Evolutionary conservation across 1,140 invertebrate genomes (phyloP).

Genomic region (Drosophila lacertosa): DNA sequence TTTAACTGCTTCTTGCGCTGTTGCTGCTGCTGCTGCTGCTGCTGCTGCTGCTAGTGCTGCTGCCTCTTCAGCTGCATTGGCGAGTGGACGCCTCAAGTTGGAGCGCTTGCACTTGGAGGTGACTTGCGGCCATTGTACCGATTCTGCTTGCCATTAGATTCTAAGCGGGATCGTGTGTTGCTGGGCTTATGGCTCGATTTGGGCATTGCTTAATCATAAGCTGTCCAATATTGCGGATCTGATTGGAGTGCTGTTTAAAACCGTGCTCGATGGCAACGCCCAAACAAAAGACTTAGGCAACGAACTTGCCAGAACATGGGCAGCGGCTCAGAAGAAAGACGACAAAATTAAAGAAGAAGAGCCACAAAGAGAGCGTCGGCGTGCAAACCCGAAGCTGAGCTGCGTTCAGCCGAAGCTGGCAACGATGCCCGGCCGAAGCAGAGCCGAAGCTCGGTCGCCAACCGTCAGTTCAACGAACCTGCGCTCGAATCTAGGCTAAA

Average conservation of each 20-base stretch:
- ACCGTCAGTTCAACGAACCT: conserved; percentile 81
- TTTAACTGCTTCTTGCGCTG: conserved; percentile 65
- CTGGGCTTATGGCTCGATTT: background rate
- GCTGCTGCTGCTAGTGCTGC: too few relatives aligned
- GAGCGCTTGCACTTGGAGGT: conserved; percentile 27
- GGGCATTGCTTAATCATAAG: conserved; percentile 33
- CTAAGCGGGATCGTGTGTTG: conserved; percentile 12
- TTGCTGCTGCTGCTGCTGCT: conserved; percentile 22
- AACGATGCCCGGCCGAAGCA: conserved; percentile 20
- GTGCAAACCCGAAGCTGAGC: conserved; percentile 17
- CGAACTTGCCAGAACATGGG: conserved; percentile 61
- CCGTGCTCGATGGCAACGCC: conserved; percentile 24
- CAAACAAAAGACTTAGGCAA: conserved; percentile 70
- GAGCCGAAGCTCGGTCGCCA: conserved; percentile 5
- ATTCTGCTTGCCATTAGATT: conserved; percentile 43
- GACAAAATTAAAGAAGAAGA: conserved; percentile 13
- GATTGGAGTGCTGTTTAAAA: conserved; percentile 17
- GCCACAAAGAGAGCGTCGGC: conserved; percentile 8
- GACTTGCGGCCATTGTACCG: conserved; percentile 68
- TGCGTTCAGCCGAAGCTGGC: background rate
- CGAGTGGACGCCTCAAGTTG: conserved; percentile 28
- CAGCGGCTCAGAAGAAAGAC: conserved; percentile 9
- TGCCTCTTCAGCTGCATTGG: conserved; percentile 42
- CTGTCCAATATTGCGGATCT: conserved; percentile 29
- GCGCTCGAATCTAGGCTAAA: conserved; percentile 84